Percentiles rank a stretch among this genome's conserved stretches.
phyloP scores from a whole-genome alignment of 2,797 vertebrate genomes.

The Artibeus lituratus region DNA sequence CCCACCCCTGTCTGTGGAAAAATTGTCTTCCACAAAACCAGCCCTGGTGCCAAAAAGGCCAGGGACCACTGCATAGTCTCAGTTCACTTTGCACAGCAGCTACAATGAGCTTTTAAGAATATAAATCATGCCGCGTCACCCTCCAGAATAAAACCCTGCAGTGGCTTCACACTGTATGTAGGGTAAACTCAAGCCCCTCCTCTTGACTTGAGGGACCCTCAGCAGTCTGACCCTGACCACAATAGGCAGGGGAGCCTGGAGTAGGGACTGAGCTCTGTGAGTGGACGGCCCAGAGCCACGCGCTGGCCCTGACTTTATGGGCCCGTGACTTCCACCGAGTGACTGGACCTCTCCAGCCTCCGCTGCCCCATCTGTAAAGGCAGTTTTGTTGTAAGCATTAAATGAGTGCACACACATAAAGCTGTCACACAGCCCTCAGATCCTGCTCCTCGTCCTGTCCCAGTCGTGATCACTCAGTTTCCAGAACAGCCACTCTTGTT shows the following conservation, averaged over 20 bases:
- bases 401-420: accelerated
- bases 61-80: too few relatives aligned
- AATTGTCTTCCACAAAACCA: too few relatives aligned
- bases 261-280: neutral
- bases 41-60: too few relatives aligned
- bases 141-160: neutral
- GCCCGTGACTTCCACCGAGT: neutral
- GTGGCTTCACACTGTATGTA: neutral
- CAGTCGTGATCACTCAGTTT: neutral
- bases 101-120: neutral
- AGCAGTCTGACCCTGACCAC: accelerated
- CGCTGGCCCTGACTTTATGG: neutral
- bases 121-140: neutral
- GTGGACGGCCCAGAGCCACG: too few relatives aligned
- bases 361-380: neutral
- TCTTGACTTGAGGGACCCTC: neutral
- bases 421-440: neutral
- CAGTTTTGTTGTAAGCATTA: neutral
- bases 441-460: neutral
- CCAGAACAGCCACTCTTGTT: neutral
- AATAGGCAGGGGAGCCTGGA: neutral
- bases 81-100: neutral
- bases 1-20: too few relatives aligned
- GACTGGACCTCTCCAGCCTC: neutral
- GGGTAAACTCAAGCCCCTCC: neutral